phyloP scores from a whole-genome alignment of 2,113 vertebrate species.

The Lota lota region DNA sequence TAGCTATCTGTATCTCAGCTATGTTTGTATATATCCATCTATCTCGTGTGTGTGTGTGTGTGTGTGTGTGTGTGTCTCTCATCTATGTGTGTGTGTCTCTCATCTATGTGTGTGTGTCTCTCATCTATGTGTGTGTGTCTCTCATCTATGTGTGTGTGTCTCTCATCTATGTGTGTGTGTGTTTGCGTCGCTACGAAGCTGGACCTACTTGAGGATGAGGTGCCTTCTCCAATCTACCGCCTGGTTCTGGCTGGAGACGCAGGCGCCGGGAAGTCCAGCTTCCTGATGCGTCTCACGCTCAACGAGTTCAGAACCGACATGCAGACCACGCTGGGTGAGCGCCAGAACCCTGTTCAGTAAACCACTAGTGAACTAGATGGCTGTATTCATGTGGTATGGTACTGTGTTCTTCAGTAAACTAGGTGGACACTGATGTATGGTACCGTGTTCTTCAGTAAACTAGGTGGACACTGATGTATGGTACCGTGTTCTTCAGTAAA shows the following conservation, averaged over 20 bases:
- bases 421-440: too few species aligned
- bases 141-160: too few species aligned
- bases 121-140: too few species aligned
- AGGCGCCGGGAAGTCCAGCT: constrained; percentile 75
- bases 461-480: too few species aligned
- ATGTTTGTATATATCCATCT: too few species aligned
- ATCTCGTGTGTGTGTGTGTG: too few species aligned
- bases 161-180: too few species aligned
- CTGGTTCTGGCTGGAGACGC: constrained; percentile 73
- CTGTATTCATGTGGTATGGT: background rate
- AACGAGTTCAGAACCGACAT: constrained; percentile 73
- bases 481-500: background rate
- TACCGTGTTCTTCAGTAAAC: background rate
- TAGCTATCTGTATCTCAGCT: too few species aligned
- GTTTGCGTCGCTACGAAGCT: constrained; percentile 25
- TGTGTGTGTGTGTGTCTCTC: too few species aligned
- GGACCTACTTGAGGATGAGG: background rate
- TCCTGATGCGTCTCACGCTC: constrained; percentile 66
- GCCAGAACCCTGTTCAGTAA: background rate
- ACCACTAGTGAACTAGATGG: too few species aligned
- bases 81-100: too few species aligned
- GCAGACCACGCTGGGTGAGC: constrained; percentile 69
- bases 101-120: too few species aligned
- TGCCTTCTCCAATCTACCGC: constrained; percentile 52
- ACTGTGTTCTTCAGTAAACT: background rate